Base-by-base conservation (phyloP, 2,888 invertebrate species). In the Parapristionchus giblindavisi region DNA sequence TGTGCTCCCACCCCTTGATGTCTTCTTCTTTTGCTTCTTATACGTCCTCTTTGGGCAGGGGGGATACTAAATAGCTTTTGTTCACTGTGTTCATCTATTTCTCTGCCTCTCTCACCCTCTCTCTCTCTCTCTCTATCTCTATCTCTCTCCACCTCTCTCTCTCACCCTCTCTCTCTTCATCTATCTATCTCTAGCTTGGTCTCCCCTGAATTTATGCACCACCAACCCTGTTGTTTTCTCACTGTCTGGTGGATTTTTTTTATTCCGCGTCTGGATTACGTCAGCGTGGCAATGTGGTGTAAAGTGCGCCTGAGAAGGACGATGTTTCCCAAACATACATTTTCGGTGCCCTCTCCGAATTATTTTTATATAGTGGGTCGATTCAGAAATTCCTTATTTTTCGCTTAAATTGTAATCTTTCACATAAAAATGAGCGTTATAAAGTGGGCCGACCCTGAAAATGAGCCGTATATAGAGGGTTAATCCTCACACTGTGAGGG, bases 1-100 rank as follows among this genome's bases (percentile, higher is more conserved):
- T 63, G 38, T 76, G 6, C 24, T 27, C 32, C 58, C 8, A 8
- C 27, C 66, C n/a, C 48, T 43, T 21, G 52, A 68, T 76, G 70
- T 73, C 73, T 76, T 27, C 56, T 63, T 48, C n/a, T 14, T 29
- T 8, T 27, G 32, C 8, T 24, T 14, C n/a, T 21, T 32, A 40
- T 17, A 52, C 8, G n/a, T 36, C 54, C 24, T 38, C 40, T 40
- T 65, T 21, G n/a, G 3, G 51, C 3, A 21, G 51, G 24, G 51
- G 24, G 51, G 24, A 24, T 24, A 14, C 17, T 21, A 43, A 43
- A 17, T 27, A 56, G 27, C 24, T n/a, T n/a, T n/a, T n/a, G n/a
- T n/a, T n/a, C n/a, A n/a, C n/a, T n/a, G n/a, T n/a, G 17, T 11
- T 8, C 3, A 24, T 24, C 52, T 68, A 11, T 40, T 24, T 51